Conservation (phyloP, 2,797 vertebrate species). For the Buphagus erythrorhynchus region DNA sequence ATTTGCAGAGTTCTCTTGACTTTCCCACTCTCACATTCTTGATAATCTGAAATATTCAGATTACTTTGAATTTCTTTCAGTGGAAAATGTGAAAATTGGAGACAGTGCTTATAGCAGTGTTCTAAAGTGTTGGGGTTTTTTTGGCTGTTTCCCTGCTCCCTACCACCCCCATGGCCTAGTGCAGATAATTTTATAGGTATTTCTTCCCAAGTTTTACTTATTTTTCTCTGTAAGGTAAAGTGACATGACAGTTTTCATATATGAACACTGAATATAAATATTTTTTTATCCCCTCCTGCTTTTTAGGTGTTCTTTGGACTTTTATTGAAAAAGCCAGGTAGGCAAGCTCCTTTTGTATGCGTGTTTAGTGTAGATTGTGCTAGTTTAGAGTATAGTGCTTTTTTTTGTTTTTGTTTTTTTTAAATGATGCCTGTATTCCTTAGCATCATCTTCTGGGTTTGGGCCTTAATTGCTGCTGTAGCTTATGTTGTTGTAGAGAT, state of each 20-base stretch:
- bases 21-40: background rate
- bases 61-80: background rate
- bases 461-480: constrained; percentile 7
- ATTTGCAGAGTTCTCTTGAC: background rate
- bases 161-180: background rate
- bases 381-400: background rate
- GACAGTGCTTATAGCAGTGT: background rate
- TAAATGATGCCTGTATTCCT: background rate
- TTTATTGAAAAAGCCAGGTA: constrained; percentile 50
- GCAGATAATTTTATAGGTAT: background rate
- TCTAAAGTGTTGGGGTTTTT: background rate
- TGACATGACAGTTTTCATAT: background rate
- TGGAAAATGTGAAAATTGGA: background rate
- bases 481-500: background rate
- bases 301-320: constrained; percentile 62
- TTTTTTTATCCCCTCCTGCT: constrained; percentile 53
- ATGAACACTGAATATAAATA: constrained; percentile 21
- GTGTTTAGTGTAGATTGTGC: constrained; percentile 42
- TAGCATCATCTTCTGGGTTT: background rate
- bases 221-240: background rate
- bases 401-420: background rate
- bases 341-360: constrained; percentile 26
- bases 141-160: background rate
- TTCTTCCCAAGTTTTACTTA: background rate
- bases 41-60: background rate